Base-by-base conservation (phyloP, 2,113 vertebrate genomes). In the Pteronura brasiliensis region DNA sequence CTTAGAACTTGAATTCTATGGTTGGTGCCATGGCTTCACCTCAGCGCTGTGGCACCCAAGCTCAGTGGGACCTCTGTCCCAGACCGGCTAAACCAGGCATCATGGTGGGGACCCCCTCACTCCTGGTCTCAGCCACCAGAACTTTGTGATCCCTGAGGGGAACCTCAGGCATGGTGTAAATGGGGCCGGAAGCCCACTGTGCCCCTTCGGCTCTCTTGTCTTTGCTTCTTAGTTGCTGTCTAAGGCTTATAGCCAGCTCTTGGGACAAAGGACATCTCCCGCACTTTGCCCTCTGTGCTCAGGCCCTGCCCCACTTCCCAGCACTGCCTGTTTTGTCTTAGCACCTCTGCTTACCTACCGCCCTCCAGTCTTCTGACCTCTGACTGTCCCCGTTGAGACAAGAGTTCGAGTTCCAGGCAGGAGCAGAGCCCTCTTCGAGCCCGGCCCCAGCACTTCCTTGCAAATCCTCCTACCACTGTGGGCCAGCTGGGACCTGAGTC, bases 401-500 rank as follows among this genome's bases (percentile, higher is more conserved):
- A 83, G 83, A 42, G 34, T 84, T 85, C 80, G 71, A 65, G 39
- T 94, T 97, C 92, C 63, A 87, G 69, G 39, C 86, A 79, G 76
- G 57, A 76, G 39, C 31, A 59, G 74, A 94, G 10, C 63, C 10
- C 6, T 42, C 92, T 83, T 77, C 61, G 55, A 83, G 55, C 69
- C 23, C 31, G 67, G 77, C 36, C 36, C 36, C 55, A 39, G 88
- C 77, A 88, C 59, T 69, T 72, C 90, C 92, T 81, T 90, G 42
- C 18, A 90, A 23, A 44, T 81, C 69, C 36, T 90, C 55, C 69
- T 83, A 52, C 31, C 44, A 6, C 17, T 79, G 31, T 82, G 59
- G 44, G 65, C 88, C 39, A 52, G 42, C 29, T 10, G 39, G 34
- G 18, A 25, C 52, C 81, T 89, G 49, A 14, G 27, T 74, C 67